phyloP scores from a whole-genome alignment of 2,888 invertebrate species.

The Andrena chrysosceles region DNA sequence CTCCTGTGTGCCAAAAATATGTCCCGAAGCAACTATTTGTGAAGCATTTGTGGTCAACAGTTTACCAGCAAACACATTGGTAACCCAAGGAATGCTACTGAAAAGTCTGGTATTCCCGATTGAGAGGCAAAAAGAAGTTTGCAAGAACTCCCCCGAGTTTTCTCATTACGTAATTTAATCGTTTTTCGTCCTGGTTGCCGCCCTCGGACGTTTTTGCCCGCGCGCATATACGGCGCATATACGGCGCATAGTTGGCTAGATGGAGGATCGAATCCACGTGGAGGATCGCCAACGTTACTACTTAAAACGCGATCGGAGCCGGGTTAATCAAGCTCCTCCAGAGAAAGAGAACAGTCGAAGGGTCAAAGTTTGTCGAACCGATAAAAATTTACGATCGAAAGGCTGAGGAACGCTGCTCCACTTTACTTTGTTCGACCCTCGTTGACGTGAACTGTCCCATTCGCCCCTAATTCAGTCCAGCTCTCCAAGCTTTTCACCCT shows the following conservation, averaged over 20 bases:
- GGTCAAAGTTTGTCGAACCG: constrained; percentile 51
- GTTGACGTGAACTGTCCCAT: constrained; percentile 46
- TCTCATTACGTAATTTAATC: constrained; percentile 34
- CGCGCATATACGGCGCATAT: constrained; percentile 10
- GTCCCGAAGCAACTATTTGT: neutral
- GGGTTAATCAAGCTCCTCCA: constrained; percentile 43
- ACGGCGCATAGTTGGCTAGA: neutral
- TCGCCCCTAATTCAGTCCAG: constrained; percentile 22
- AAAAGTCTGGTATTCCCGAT: too few relatives aligned
- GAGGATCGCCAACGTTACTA: constrained; percentile 22
- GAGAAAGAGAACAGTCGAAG: constrained; percentile 21
- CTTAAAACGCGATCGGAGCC: constrained; percentile 46
- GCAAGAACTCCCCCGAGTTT: constrained; percentile 8
- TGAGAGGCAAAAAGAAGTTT: constrained; percentile 7
- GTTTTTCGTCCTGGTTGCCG: neutral
- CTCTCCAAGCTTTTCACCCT: constrained; percentile 13
- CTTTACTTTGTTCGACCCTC: constrained; percentile 45
- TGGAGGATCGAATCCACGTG: constrained; percentile 10
- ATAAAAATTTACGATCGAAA: constrained; percentile 58
- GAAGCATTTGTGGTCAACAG: too few relatives aligned
- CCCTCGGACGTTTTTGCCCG: neutral
- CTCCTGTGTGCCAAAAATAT: neutral
- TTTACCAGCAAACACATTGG: too few relatives aligned
- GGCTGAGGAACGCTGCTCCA: constrained; percentile 36
- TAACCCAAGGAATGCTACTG: too few relatives aligned